Conservation (phyloP, 2,888 invertebrate species). For the Nebria salina region DNA sequence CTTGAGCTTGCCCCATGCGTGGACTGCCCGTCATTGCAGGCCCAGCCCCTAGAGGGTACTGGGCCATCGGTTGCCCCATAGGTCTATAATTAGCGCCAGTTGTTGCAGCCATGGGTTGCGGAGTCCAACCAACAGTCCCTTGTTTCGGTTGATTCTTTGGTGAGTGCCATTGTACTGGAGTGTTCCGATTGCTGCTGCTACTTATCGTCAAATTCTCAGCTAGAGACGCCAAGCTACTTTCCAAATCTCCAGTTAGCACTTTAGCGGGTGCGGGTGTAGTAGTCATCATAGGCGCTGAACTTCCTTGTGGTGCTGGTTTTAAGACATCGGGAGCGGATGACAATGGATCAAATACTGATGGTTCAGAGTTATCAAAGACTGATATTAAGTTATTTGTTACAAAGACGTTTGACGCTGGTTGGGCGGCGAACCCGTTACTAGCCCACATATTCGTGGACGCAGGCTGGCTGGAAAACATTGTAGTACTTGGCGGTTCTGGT, state of each 20-base stretch:
- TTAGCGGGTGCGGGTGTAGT: slow-evolving; percentile 60
- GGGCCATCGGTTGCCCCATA: slow-evolving; percentile 67
- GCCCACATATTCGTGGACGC: slow-evolving; percentile 55
- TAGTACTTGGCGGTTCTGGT: slow-evolving; percentile 51
- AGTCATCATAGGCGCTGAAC: slow-evolving; percentile 54
- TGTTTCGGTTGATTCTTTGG: slow-evolving; percentile 77
- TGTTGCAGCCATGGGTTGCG: slow-evolving; percentile 87
- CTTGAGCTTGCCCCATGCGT: slow-evolving; percentile 54
- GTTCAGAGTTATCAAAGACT: slow-evolving; percentile 64
- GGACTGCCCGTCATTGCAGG: slow-evolving; percentile 51
- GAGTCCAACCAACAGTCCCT: slow-evolving; percentile 81
- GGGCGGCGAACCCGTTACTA: slow-evolving; percentile 55
- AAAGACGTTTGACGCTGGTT: slow-evolving; percentile 49
- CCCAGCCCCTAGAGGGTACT: slow-evolving; percentile 34
- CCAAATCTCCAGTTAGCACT: slow-evolving; percentile 91
- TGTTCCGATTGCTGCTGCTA: slow-evolving; percentile 65
- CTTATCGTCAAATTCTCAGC: slow-evolving; percentile 94
- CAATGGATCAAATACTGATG: slow-evolving; percentile 68
- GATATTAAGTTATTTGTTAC: slow-evolving; percentile 62
- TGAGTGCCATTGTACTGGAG: slow-evolving; percentile 86
- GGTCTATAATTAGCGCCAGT: slow-evolving; percentile 86
- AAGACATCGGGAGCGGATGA: slow-evolving; percentile 67
- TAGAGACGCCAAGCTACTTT: slow-evolving; percentile 91
- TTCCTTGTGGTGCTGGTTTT: slow-evolving; percentile 64
- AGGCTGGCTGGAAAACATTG: slow-evolving; percentile 51